Evolutionary conservation across 2,797 vertebrate genomes (phyloP), one percentile per base, ranked within the genome.

Genomic region (Alauda arvensis): DNA sequence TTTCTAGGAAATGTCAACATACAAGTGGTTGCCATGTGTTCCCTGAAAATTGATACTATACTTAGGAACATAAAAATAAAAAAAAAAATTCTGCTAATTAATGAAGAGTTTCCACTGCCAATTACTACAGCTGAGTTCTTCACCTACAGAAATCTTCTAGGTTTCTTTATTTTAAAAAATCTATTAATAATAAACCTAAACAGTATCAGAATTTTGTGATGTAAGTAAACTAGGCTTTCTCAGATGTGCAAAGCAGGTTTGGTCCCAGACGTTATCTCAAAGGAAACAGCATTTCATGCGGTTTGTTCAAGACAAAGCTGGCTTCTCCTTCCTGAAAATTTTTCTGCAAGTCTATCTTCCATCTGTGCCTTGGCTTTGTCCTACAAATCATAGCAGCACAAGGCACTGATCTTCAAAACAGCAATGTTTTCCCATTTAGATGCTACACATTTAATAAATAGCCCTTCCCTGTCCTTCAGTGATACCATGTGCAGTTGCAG

Each of bases 301-400:
- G 93, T 93, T 96, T 87, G 92, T 92, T 90, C 95, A 96, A 96
- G 96, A 97, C 96, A 97, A 94, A 97, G 94, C 95, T 96, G 96
- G 96, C 96, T 96, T 96, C 94, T 96, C 87, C 59, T 82, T 83
- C 91, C 90, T 88, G 91, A 95, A 94, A 92, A 90, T 95, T 94
- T 95, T 95, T 94, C 95, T 96, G 91, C 84, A 92, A 95, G 93
- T 92, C 95, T 97, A 93, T 95, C 67, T 94, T 96, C 95, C 96
- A 97, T 97, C 97, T 97, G 96, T 93, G 95, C 94, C 77, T 96
- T 95, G 95, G 91, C 93, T 96, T 96, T 95, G 95, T 91, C 94
- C 95, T 95, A 91, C 87, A 89, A 93, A 57, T 82, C 91, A 92
- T 65, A 92, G 79, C 93, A 94, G 80, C 84, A 77, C 85, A 83